phyloP scores from a whole-genome alignment of 2,797 vertebrate genomes.

The Micrastur ruficollis region DNA sequence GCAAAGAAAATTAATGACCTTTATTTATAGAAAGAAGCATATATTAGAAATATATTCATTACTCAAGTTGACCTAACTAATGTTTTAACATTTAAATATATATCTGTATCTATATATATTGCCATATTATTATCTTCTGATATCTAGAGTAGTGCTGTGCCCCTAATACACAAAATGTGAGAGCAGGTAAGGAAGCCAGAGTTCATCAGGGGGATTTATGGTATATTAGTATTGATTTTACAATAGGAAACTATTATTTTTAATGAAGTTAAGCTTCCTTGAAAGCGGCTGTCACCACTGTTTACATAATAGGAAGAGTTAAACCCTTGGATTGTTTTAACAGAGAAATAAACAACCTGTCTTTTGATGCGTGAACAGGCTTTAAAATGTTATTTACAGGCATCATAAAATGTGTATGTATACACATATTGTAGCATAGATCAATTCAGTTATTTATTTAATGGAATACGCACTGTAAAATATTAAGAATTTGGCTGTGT shows the following conservation, averaged over 20 bases:
- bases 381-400: slow-evolving; percentile 50
- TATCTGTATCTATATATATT: slow-evolving; percentile 63
- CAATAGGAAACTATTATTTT: slow-evolving; percentile 2
- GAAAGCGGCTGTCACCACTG: slow-evolving; percentile 21
- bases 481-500: slow-evolving; percentile 33
- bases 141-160: slow-evolving; percentile 59
- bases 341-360: slow-evolving; percentile 59
- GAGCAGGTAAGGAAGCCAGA: slow-evolving; percentile 52
- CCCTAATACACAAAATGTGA: slow-evolving; percentile 56
- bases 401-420: slow-evolving; percentile 12
- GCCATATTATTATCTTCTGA: slow-evolving; percentile 61
- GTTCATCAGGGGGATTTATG: background rate
- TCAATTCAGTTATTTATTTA: slow-evolving; percentile 47
- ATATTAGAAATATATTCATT: slow-evolving; percentile 47
- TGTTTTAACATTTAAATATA: slow-evolving; percentile 55
- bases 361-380: slow-evolving; percentile 48
- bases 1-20: background rate
- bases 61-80: slow-evolving; percentile 57
- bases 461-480: slow-evolving; percentile 37
- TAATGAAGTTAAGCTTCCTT: slow-evolving; percentile 38
- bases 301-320: slow-evolving; percentile 52
- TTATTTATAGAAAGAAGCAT: slow-evolving; percentile 6
- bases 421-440: slow-evolving; percentile 23
- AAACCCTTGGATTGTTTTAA: slow-evolving; percentile 42
- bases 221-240: slow-evolving; percentile 42